Percentiles rank a stretch among this genome's conserved stretches.
Conservation (phyloP, 2,797 vertebrate genomes). For the Rhyacichthys aspro region DNA sequence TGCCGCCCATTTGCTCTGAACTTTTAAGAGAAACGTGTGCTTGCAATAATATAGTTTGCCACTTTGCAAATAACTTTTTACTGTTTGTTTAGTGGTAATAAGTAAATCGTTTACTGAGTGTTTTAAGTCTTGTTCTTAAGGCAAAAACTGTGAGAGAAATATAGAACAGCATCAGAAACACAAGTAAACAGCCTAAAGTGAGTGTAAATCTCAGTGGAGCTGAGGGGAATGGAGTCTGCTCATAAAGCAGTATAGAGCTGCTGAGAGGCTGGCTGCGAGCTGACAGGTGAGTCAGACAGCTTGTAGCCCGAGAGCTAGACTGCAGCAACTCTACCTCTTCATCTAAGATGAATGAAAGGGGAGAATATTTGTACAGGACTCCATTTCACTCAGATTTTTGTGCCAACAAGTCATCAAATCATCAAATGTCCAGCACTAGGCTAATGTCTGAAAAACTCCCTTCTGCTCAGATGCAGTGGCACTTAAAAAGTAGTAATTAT, state of each 20-base stretch:
- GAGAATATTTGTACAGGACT: conserved; percentile 1
- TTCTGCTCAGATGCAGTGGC: too few species aligned
- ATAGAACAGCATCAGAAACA: neutral
- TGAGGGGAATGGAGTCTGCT: neutral
- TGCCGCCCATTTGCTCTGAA: neutral
- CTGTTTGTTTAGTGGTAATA: conserved; percentile 1
- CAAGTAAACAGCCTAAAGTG: conserved; percentile 7
- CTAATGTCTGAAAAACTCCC: too few species aligned
- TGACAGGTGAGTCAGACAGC: conserved; percentile 9
- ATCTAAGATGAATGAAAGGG: neutral
- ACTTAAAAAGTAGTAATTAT: too few species aligned
- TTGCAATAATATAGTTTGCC: neutral
- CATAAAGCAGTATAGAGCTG: neutral
- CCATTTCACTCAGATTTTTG: neutral
- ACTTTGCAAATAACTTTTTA: neutral
- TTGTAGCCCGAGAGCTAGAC: conserved; percentile 11
- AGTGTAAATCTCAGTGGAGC: neutral
- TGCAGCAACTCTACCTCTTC: conserved; percentile 1
- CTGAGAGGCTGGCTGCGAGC: neutral
- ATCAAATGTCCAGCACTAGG: too few species aligned
- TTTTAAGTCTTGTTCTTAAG: conserved; percentile 3
- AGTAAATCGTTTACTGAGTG: neutral
- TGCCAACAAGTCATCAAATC: neutral
- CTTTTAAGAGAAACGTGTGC: neutral
- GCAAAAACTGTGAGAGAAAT: neutral